A percentile compares a stretch with the other conserved stretches of the same genome.
Evolutionary conservation across 2,888 invertebrate species (phyloP).

Genomic region (Drosophila affinis): DNA sequence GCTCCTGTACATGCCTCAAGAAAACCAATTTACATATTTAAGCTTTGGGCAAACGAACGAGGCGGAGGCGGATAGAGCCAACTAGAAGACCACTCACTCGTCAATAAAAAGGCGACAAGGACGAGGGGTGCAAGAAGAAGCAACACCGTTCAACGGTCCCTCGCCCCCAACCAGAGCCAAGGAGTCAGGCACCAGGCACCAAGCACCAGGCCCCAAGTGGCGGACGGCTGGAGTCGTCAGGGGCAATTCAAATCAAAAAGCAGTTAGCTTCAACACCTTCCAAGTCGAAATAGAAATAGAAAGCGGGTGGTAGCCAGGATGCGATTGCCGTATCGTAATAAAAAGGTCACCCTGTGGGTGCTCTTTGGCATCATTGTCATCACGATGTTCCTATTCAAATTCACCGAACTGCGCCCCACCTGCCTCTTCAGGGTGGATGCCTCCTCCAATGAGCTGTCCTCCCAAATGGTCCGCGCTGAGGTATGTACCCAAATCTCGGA

Average conservation of each 20-base stretch:
- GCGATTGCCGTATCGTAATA: constrained; percentile 84
- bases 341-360: constrained; percentile 83
- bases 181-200: background rate
- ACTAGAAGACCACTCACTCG: background rate
- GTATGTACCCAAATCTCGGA: constrained; percentile 71
- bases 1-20: constrained; percentile 35
- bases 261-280: constrained; percentile 23
- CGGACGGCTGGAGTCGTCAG: constrained; percentile 8
- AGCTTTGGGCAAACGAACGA: constrained; percentile 48
- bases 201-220: background rate
- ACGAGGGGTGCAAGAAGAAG: background rate
- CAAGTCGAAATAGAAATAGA: background rate
- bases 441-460: constrained; percentile 64
- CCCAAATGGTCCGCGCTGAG: constrained; percentile 82
- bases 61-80: constrained; percentile 6
- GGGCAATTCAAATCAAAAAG: constrained; percentile 18
- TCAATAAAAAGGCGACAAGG: constrained; percentile 6
- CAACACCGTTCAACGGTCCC: background rate
- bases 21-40: constrained; percentile 75
- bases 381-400: constrained; percentile 84
- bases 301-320: constrained; percentile 59
- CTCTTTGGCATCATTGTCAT: constrained; percentile 82
- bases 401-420: constrained; percentile 82
- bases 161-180: background rate
- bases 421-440: constrained; percentile 83